phyloP scores from a whole-genome alignment of 2,888 invertebrate species.

The Bellardia bayeri region DNA sequence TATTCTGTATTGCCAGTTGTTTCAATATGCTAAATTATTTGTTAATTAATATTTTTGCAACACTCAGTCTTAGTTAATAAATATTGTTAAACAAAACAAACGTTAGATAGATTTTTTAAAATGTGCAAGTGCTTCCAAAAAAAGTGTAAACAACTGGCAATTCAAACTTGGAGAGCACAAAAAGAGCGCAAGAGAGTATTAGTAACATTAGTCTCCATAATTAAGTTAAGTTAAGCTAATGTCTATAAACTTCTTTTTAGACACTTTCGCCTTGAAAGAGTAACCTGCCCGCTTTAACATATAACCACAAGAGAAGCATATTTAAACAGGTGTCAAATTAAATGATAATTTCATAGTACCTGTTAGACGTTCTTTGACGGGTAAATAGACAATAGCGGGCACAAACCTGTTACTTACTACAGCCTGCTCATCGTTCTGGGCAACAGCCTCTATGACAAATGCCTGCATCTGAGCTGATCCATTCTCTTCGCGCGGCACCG shows the following conservation, averaged over 20 bases:
- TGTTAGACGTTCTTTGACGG: constrained; percentile 94
- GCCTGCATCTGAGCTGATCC: constrained; percentile 92
- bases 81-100: constrained; percentile 51
- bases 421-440: constrained; percentile 27
- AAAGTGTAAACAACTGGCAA: constrained; percentile 77
- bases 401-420: constrained; percentile 87
- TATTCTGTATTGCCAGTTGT: background rate
- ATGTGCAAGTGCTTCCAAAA: background rate
- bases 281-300: constrained; percentile 7
- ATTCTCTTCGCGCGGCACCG: constrained; percentile 85
- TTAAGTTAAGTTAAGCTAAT: too few relatives aligned
- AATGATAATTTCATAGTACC: constrained; percentile 95
- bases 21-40: background rate
- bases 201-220: too few relatives aligned
- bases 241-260: too few relatives aligned
- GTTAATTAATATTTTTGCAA: constrained; percentile 65
- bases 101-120: background rate
- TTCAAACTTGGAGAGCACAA: constrained; percentile 28
- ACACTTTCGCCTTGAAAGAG: constrained; percentile 15
- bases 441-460: constrained; percentile 91
- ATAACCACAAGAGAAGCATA: background rate
- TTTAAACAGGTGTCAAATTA: constrained; percentile 95
- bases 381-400: constrained; percentile 96
- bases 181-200: background rate
- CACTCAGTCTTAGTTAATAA: constrained; percentile 80